Conservation (phyloP, 1,140 invertebrate genomes). For the Trichonephila inaurata region DNA sequence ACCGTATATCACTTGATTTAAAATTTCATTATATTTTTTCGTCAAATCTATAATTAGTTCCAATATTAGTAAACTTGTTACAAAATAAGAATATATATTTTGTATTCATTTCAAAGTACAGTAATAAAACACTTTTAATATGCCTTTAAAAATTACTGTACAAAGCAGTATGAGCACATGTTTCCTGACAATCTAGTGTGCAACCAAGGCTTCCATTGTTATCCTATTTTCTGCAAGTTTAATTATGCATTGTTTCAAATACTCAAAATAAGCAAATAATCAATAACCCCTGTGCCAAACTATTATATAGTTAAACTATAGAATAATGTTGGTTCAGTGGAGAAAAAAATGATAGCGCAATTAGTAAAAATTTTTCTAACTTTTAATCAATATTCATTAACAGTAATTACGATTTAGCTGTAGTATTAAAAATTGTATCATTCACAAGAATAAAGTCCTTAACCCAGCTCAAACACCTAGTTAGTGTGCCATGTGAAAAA, state of each 20-base stretch:
- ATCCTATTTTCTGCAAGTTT: not conserved
- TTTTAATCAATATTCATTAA: not conserved
- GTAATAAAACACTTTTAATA: conserved; percentile 33
- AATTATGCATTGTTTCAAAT: conserved; percentile 16
- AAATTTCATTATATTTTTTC: conserved; percentile 12
- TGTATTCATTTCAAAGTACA: conserved; percentile 35
- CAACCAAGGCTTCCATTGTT: conserved; percentile 24
- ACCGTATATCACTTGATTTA: not conserved
- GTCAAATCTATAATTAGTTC: not conserved
- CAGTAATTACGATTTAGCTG: not conserved
- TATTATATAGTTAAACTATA: conserved; percentile 8
- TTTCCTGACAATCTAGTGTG: conserved; percentile 60
- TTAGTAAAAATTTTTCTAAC: not conserved
- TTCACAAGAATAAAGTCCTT: not conserved
- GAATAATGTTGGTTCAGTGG: not conserved
- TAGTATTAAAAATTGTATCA: not conserved
- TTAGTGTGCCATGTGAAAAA: not conserved
- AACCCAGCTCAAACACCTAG: not conserved
- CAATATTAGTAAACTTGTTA: conserved; percentile 15
- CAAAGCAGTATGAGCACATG: conserved; percentile 41
- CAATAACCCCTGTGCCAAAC: conserved; percentile 36
- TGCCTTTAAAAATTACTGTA: conserved; percentile 33
- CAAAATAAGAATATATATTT: conserved; percentile 18
- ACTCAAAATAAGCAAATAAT: not conserved
- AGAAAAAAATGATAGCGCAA: not conserved